A percentile compares a stretch with the other conserved stretches of the same genome.
phyloP scores from a whole-genome alignment of 2,888 invertebrate genomes.

The Drosophila kuntzei region DNA sequence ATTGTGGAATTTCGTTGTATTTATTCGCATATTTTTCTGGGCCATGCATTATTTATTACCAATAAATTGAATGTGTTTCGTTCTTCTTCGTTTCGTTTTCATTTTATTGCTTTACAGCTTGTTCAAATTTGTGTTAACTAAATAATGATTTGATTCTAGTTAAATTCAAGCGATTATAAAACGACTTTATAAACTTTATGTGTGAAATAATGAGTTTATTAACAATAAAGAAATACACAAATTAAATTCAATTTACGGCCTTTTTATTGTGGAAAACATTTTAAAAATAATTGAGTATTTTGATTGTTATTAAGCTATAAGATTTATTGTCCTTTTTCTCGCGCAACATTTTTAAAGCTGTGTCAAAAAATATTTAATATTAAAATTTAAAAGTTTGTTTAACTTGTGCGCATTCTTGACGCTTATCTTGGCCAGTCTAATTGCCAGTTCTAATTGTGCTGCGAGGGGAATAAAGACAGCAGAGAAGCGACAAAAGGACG shows the following conservation, averaged over 20 bases:
- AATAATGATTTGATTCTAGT: slow-evolving; percentile 13
- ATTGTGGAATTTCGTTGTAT: slow-evolving; percentile 38
- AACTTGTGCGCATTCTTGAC: slow-evolving; percentile 42
- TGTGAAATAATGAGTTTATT: slow-evolving; percentile 6
- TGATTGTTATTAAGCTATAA: slow-evolving; percentile 1
- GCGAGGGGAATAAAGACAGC: neutral
- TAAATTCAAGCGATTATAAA: neutral
- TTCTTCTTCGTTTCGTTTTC: neutral
- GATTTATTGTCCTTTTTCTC: neutral
- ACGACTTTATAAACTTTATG: slow-evolving; percentile 4
- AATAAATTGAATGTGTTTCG: slow-evolving; percentile 42
- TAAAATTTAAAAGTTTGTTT: slow-evolving; percentile 25
- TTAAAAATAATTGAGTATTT: slow-evolving; percentile 2
- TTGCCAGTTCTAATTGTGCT: slow-evolving; percentile 34
- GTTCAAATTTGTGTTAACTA: slow-evolving; percentile 13
- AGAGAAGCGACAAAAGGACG: slow-evolving; percentile 2
- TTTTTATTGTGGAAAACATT: neutral
- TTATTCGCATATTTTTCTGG: slow-evolving; percentile 31
- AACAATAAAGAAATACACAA: neutral
- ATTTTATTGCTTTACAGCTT: slow-evolving; percentile 12
- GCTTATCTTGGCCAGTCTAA: slow-evolving; percentile 46
- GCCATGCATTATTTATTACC: slow-evolving; percentile 43
- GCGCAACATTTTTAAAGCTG: slow-evolving; percentile 6
- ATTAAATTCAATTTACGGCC: neutral
- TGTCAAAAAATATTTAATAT: slow-evolving; percentile 8